Conservation (phyloP, 2,113 vertebrate species). For the Syngnathoides biaculeatus region DNA sequence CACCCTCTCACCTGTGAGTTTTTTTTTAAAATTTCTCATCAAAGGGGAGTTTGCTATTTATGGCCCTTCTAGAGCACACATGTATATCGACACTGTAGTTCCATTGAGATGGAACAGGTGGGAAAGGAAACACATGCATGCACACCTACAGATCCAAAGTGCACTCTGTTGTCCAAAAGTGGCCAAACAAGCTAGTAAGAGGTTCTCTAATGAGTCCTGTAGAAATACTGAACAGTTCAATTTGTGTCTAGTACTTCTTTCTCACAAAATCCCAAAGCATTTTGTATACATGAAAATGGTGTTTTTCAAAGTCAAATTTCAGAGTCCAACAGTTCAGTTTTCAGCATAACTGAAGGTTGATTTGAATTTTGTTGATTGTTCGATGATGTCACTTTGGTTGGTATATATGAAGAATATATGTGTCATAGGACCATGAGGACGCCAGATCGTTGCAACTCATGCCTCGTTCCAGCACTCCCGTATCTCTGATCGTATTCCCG, state of each 20-base stretch:
- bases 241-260: conserved; percentile 42
- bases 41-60: conserved; percentile 51
- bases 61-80: conserved; percentile 33
- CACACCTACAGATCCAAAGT: conserved; percentile 4
- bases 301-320: too few relatives aligned
- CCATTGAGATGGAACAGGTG: conserved; percentile 49
- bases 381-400: neutral
- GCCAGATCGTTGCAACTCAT: too few relatives aligned
- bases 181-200: conserved; percentile 38
- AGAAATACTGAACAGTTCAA: conserved; percentile 54
- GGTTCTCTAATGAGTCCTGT: conserved; percentile 56
- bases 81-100: conserved; percentile 29
- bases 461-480: too few relatives aligned
- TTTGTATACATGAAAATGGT: neutral
- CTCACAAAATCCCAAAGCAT: conserved; percentile 1
- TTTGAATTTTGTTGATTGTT: neutral
- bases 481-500: too few relatives aligned
- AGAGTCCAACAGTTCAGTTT: neutral
- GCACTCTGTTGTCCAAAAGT: conserved; percentile 21
- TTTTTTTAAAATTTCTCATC: conserved; percentile 52
- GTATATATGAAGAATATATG: too few relatives aligned
- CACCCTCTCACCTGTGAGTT: conserved; percentile 25
- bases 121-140: conserved; percentile 18
- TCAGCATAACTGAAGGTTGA: conserved; percentile 29
- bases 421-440: too few relatives aligned